Evolutionary conservation across 2,797 vertebrate genomes (phyloP).

Genomic region (Babyrousa celebensis): DNA sequence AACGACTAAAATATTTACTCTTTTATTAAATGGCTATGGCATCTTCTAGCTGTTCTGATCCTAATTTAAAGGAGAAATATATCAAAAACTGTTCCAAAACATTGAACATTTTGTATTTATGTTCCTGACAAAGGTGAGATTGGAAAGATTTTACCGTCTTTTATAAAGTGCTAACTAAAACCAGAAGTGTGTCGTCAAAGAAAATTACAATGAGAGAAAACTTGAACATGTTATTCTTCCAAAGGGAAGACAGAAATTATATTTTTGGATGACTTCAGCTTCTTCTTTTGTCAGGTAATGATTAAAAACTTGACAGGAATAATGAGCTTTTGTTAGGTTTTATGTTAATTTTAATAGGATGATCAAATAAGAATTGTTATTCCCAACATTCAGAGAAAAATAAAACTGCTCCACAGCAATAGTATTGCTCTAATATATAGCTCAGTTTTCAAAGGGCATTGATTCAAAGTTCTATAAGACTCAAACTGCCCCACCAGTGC

Average conservation of each 20-base stretch:
- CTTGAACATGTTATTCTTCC: slow-evolving; percentile 61
- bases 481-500: background rate
- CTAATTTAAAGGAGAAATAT: slow-evolving; percentile 76
- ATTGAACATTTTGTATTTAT: slow-evolving; percentile 70
- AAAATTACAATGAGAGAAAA: slow-evolving; percentile 77
- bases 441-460: background rate
- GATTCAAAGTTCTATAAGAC: slow-evolving; percentile 5
- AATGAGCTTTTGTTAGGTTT: slow-evolving; percentile 81
- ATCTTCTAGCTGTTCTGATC: slow-evolving; percentile 44
- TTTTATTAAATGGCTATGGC: slow-evolving; percentile 64
- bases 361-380: slow-evolving; percentile 77
- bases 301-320: slow-evolving; percentile 83
- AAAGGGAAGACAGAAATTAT: slow-evolving; percentile 72
- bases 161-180: slow-evolving; percentile 71
- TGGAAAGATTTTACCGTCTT: slow-evolving; percentile 59
- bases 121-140: slow-evolving; percentile 65
- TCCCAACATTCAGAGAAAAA: slow-evolving; percentile 71
- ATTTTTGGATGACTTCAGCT: slow-evolving; percentile 77
- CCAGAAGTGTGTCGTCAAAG: slow-evolving; percentile 24
- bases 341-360: slow-evolving; percentile 78
- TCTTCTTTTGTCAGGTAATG: slow-evolving; percentile 81
- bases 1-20: slow-evolving; percentile 75
- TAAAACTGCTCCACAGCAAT: background rate
- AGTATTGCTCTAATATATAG: background rate
- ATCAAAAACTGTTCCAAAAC: slow-evolving; percentile 77